Conservation (phyloP, 2,888 invertebrate species). For the Allolobophora icterica region DNA sequence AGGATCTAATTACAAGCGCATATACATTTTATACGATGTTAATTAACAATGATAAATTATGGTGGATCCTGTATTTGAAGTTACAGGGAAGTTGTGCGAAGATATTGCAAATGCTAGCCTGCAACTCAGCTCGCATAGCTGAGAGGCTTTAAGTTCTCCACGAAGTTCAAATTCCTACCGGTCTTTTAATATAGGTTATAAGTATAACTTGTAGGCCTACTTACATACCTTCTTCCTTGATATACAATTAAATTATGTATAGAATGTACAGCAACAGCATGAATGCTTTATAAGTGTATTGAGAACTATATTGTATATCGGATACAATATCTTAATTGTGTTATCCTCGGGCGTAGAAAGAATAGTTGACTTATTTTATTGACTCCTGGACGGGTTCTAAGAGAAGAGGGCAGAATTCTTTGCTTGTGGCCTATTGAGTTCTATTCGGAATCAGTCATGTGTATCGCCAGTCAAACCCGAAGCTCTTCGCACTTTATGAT, state of each 20-base stretch:
- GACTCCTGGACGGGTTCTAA: not conserved
- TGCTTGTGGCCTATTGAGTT: conserved; percentile 17
- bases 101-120: too few species aligned
- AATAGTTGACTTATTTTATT: not conserved
- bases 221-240: not conserved
- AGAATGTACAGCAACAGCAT: not conserved
- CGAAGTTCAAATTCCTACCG: too few species aligned
- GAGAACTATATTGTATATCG: not conserved
- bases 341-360: not conserved
- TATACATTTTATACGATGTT: too few species aligned
- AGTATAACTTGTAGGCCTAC: not conserved
- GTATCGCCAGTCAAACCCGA: not conserved
- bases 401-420: not conserved
- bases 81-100: too few species aligned
- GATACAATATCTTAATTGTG: not conserved
- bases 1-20: too few species aligned
- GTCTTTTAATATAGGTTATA: too few species aligned
- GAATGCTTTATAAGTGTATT: not conserved
- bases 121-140: too few species aligned
- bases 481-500: not conserved
- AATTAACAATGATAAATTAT: too few species aligned
- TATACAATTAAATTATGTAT: not conserved
- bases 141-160: too few species aligned
- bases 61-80: too few species aligned
- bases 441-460: conserved; percentile 17